These are phyloP conservation scores for Drosophila flavopinicola DNA, from an alignment of 2,888 invertebrate species.

Conservation along the genomic window DNA sequence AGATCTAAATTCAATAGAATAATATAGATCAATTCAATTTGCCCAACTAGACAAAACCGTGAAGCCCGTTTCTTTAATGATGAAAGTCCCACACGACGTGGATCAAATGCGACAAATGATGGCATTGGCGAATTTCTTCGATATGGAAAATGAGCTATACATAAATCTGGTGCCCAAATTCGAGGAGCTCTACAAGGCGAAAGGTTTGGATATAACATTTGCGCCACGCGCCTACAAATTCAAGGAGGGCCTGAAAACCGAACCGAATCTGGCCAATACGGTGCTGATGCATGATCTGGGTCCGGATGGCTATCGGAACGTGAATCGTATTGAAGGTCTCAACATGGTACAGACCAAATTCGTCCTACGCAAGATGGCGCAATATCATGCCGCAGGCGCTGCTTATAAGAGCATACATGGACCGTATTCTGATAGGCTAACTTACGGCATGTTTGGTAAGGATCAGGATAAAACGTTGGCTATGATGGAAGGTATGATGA, in stretches of 20 bases:
- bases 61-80: conserved; percentile 63
- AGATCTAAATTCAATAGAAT: no score
- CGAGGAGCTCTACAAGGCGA: conserved; percentile 60
- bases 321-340: conserved; percentile 76
- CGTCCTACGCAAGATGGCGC: conserved; percentile 77
- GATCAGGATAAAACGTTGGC: conserved; percentile 13
- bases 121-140: conserved; percentile 65
- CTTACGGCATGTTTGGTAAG: conserved; percentile 32
- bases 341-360: conserved; percentile 74
- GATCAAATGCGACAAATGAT: conserved; percentile 59
- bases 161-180: conserved; percentile 69
- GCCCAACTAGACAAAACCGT: conserved; percentile 53
- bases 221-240: conserved; percentile 59
- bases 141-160: conserved; percentile 62
- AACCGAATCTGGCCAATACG: conserved; percentile 51
- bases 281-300: conserved; percentile 80
- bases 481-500: conserved; percentile 31
- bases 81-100: conserved; percentile 74
- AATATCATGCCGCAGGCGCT: conserved; percentile 82
- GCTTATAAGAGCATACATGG: conserved; percentile 58
- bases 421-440: conserved; percentile 35
- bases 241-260: conserved; percentile 34
- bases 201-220: conserved; percentile 53
- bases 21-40: background rate
- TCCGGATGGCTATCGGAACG: conserved; percentile 71